Evolutionary conservation across 2,888 invertebrate species (phyloP).

Genomic region (Oscheius sp.): DNA sequence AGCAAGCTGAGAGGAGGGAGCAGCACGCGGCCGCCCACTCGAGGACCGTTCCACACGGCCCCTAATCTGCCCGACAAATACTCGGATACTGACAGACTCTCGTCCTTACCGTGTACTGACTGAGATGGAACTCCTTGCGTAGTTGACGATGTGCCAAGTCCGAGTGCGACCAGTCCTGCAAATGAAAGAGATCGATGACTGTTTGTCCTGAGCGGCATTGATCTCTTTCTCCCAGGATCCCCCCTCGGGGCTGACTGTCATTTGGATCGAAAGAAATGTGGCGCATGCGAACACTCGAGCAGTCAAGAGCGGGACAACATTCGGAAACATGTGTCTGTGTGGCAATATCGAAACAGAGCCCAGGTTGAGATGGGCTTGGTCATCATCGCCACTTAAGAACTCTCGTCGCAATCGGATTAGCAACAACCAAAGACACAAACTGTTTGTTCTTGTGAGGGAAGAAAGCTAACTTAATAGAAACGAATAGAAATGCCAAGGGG

Average conservation of each 20-base stretch:
- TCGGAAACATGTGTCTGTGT: background rate
- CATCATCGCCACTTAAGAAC: background rate
- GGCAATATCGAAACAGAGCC: conserved; percentile 4
- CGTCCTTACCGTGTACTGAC: conserved; percentile 57
- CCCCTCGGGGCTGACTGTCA: background rate
- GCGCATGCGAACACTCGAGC: conserved; percentile 30
- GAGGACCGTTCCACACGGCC: conserved; percentile 36
- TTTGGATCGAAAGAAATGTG: conserved; percentile 4
- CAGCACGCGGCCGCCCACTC: conserved; percentile 36
- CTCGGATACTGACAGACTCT: conserved; percentile 34
- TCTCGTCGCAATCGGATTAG: conserved; percentile 15
- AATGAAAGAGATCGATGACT: conserved; percentile 20
- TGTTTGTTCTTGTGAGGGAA: conserved; percentile 18
- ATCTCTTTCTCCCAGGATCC: background rate
- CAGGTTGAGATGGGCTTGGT: background rate
- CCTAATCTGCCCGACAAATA: conserved; percentile 33
- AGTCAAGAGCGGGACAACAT: conserved; percentile 26
- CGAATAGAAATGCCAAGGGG: background rate
- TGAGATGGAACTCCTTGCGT: conserved; percentile 60
- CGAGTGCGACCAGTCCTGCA: conserved; percentile 36
- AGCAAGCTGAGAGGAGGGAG: conserved; percentile 19
- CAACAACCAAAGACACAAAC: conserved; percentile 7
- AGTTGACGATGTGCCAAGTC: conserved; percentile 61
- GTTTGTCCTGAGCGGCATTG: conserved; percentile 26
- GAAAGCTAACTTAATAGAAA: background rate